Evolutionary conservation across 2,888 invertebrate genomes (phyloP).

Genomic region (Lordiphosa fenestrarum): DNA sequence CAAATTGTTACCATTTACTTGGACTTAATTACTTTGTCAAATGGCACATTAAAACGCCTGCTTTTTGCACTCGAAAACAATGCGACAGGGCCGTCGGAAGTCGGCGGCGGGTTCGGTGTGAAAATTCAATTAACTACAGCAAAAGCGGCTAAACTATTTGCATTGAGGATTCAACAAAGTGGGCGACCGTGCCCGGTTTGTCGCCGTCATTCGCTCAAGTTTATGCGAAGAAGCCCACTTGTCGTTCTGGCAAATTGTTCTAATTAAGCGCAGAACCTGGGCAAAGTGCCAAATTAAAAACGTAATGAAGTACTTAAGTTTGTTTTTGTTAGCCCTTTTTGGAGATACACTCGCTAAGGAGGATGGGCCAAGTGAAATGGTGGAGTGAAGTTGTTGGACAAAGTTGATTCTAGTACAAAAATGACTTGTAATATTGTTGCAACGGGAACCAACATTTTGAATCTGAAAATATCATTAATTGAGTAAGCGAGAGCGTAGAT

Average conservation of each 20-base stretch:
- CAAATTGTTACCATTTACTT: no score
- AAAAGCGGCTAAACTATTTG: slow-evolving; percentile 29
- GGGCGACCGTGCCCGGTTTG: slow-evolving; percentile 19
- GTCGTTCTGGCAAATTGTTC: slow-evolving; percentile 61
- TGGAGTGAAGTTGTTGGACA: no score
- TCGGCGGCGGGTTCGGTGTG: slow-evolving; percentile 38
- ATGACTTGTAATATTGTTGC: no score
- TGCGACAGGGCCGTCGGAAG: slow-evolving; percentile 2
- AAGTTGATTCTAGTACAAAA: no score
- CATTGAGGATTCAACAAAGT: slow-evolving; percentile 40
- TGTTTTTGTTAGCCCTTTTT: slow-evolving; percentile 28
- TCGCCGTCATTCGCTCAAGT: slow-evolving; percentile 47
- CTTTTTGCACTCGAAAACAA: background rate
- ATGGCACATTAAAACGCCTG: slow-evolving; percentile 46
- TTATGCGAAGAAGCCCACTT: slow-evolving; percentile 50
- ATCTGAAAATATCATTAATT: no score
- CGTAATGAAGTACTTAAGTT: slow-evolving; percentile 57
- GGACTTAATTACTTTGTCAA: slow-evolving; percentile 67
- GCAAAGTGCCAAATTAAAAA: slow-evolving; percentile 61
- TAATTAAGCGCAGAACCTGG: slow-evolving; percentile 57
- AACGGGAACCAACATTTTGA: no score
- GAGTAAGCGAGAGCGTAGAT: no score
- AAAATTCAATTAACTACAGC: slow-evolving; percentile 66
- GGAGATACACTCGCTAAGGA: background rate
- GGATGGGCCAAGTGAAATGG: background rate